phyloP scores from a whole-genome alignment of 2,113 vertebrate species.

The Myrmophylax atrothorax region DNA sequence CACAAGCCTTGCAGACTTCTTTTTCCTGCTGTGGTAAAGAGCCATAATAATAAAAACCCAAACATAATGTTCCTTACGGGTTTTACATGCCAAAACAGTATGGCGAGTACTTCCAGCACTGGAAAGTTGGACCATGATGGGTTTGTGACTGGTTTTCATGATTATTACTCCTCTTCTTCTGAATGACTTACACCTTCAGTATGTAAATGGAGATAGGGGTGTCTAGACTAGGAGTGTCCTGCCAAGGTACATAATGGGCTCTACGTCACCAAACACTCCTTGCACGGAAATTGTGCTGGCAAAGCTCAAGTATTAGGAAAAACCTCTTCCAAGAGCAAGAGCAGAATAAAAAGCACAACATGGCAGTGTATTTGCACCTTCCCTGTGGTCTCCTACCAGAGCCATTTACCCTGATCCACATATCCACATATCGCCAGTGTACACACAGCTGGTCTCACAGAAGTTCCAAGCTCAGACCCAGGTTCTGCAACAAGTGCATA shows the following conservation, averaged over 20 bases:
- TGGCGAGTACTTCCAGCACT: not conserved
- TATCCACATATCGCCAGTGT: accelerated
- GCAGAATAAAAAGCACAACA: not conserved
- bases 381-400: not conserved
- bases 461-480: not conserved
- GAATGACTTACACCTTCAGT: not conserved
- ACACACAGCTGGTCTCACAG: accelerated
- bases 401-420: not conserved
- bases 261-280: not conserved
- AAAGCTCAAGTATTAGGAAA: not conserved
- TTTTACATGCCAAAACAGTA: not conserved
- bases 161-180: not conserved
- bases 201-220: not conserved
- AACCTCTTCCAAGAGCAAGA: not conserved
- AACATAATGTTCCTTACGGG: not conserved
- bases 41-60: not conserved
- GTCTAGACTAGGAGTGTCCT: constrained; percentile 52
- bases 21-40: not conserved
- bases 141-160: not conserved
- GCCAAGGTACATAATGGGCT: not conserved
- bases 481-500: not conserved
- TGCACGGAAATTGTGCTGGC: not conserved
- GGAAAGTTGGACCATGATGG: not conserved
- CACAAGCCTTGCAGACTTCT: constrained; percentile 14
- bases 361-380: not conserved